Percentiles rank a stretch among this genome's conserved stretches.
These are phyloP conservation scores for Catocala sponsa DNA, from an alignment of 2,888 invertebrate species.

Conservation along the genomic window DNA sequence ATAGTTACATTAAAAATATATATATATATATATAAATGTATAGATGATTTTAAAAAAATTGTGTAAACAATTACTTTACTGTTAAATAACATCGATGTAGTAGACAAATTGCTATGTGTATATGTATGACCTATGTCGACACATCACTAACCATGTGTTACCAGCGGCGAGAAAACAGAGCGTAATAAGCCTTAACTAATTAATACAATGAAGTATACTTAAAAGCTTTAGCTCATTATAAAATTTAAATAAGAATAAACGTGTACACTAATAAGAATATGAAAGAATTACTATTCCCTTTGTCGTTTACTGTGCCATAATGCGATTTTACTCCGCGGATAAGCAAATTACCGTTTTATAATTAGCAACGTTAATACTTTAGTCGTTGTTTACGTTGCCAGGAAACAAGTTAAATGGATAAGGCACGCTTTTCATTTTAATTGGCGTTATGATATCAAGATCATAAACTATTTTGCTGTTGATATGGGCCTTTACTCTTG, in stretches of 20 bases:
- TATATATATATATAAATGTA: no score
- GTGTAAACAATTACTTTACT: no score
- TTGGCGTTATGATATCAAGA: not conserved
- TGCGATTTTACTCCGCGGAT: constrained; percentile 45
- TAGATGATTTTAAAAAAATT: no score
- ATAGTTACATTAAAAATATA: no score
- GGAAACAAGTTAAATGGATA: constrained; percentile 27
- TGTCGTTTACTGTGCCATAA: constrained; percentile 43
- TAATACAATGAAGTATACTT: not conserved
- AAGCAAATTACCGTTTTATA: constrained; percentile 59
- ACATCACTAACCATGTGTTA: no score
- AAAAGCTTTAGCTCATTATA: not conserved
- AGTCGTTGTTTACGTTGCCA: constrained; percentile 40
- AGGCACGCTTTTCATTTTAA: constrained; percentile 17
- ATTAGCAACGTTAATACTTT: constrained; percentile 53
- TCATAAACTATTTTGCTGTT: no score
- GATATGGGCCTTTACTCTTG: no score
- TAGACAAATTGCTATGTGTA: no score
- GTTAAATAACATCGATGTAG: no score
- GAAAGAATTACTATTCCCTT: constrained; percentile 49
- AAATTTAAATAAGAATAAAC: not conserved
- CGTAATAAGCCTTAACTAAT: not conserved
- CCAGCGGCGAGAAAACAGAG: no score
- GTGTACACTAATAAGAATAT: constrained; percentile 32
- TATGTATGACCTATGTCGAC: no score